These are phyloP conservation scores for Daboia siamensis DNA, from an alignment of 2,113 vertebrate species.

Conservation along the genomic window DNA sequence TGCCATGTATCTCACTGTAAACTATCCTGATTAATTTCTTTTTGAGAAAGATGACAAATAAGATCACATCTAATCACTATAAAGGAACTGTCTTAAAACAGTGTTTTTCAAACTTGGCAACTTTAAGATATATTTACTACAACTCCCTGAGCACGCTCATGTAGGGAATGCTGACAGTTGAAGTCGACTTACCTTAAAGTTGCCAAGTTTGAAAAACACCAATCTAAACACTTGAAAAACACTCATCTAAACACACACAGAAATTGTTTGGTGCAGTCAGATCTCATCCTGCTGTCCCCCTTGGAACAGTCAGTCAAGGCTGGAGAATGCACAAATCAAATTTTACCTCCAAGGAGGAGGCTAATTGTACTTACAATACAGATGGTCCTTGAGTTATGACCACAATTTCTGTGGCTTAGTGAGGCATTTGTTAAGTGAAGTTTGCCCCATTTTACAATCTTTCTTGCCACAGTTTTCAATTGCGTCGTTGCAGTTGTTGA, in stretches of 20 bases:
- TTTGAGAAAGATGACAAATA: not conserved
- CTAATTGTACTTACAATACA: not conserved
- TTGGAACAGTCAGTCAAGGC: not conserved
- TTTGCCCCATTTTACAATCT: not conserved
- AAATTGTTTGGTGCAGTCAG: not conserved
- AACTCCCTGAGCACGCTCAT: not conserved
- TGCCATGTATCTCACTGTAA: not conserved
- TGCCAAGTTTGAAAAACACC: not conserved
- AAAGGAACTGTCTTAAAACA: not conserved
- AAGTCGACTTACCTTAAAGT: not conserved
- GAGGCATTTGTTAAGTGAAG: not conserved
- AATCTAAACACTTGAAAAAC: not conserved
- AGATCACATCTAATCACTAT: not conserved
- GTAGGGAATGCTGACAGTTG: not conserved
- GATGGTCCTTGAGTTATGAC: not conserved
- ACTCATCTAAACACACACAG: not conserved
- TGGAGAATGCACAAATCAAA: not conserved
- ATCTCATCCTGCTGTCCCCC: not conserved
- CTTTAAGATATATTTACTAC: not conserved
- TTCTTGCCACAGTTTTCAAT: not conserved
- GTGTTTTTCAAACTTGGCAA: not conserved
- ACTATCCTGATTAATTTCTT: not conserved
- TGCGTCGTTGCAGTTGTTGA: not conserved
- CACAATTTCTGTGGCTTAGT: not conserved
- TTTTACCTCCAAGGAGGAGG: not conserved